phyloP scores from a whole-genome alignment of 35 echinoderm and acorn worm genomes.

The Lytechinus pictus region DNA sequence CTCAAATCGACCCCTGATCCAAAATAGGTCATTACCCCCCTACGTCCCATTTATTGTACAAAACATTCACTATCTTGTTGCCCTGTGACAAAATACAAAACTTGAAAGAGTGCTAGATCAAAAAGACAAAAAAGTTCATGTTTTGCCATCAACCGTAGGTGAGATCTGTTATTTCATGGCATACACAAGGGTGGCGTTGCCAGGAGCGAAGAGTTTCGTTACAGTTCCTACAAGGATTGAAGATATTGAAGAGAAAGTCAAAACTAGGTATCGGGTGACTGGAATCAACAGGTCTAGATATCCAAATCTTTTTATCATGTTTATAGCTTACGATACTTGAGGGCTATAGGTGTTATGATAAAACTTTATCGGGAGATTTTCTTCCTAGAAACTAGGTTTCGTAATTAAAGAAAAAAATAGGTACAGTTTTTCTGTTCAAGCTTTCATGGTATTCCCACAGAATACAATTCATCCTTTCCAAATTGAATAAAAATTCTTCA shows the following conservation, averaged over 20 bases:
- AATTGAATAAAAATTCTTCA: neutral
- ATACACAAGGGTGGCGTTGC: constrained; percentile 6
- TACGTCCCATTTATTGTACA: neutral
- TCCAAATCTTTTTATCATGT: neutral
- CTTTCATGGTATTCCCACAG: neutral
- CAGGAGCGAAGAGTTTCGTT: neutral
- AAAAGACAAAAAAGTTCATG: neutral
- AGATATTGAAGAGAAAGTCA: neutral
- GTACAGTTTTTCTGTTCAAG: neutral
- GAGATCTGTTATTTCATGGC: neutral
- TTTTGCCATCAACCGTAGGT: neutral
- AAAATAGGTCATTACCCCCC: neutral
- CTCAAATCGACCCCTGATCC: neutral
- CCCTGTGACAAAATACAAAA: neutral
- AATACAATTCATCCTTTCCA: neutral
- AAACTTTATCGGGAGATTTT: neutral
- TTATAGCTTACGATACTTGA: neutral
- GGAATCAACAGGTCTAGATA: neutral
- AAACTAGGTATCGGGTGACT: neutral
- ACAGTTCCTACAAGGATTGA: neutral
- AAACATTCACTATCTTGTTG: neutral
- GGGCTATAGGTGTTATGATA: neutral
- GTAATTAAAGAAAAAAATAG: neutral
- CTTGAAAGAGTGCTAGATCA: neutral
- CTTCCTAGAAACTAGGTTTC: neutral